phyloP scores from a whole-genome alignment of 2,113 vertebrate genomes.

The Tychaedon coryphoeus region DNA sequence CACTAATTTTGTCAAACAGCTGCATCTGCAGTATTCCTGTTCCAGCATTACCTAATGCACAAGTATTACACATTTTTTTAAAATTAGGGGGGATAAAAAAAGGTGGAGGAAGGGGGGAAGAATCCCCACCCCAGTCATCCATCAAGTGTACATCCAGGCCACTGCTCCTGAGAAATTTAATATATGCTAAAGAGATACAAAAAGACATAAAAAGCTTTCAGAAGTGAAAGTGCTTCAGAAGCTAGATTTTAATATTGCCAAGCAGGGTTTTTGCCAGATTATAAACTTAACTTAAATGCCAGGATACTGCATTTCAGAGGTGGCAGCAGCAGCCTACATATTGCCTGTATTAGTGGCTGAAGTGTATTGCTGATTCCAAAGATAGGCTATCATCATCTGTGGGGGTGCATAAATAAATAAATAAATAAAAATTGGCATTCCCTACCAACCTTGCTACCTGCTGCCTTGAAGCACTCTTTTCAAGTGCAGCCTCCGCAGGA shows the following conservation, averaged over 20 bases:
- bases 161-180: background rate
- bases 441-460: background rate
- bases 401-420: background rate
- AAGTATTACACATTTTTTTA: background rate
- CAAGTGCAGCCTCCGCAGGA: background rate
- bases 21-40: background rate
- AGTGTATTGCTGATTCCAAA: background rate
- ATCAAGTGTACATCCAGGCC: background rate
- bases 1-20: background rate
- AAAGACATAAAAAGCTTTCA: constrained; percentile 25
- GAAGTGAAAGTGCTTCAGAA: constrained; percentile 1
- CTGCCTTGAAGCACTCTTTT: constrained; percentile 26
- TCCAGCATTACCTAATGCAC: background rate
- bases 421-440: background rate
- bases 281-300: constrained; percentile 35
- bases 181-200: constrained; percentile 1
- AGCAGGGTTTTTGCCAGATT: background rate
- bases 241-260: background rate
- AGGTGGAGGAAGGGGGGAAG: rapidly evolving
- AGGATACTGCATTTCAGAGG: background rate
- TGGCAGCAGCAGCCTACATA: background rate
- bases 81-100: background rate
- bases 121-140: background rate
- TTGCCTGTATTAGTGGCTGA: background rate
- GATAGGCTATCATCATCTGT: background rate